Evolutionary conservation across 2,797 vertebrate species (phyloP).

Genomic region (Psittacula derbiana): DNA sequence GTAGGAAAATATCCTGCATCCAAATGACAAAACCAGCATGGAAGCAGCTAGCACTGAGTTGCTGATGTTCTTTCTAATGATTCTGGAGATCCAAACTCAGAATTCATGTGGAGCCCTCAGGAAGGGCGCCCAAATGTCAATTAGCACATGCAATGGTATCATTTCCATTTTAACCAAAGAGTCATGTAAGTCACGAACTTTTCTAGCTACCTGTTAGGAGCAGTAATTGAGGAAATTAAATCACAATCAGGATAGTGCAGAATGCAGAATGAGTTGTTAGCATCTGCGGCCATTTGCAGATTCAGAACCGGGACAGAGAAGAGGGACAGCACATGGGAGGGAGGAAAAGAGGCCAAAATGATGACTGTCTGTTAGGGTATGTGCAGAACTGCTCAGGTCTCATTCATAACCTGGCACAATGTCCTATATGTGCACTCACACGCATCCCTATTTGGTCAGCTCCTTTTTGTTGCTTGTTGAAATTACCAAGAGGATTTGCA

Average conservation of each 20-base stretch:
- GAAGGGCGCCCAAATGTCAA: background rate
- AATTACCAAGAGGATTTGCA: background rate
- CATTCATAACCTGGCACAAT: background rate
- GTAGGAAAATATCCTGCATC: background rate
- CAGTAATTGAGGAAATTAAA: background rate
- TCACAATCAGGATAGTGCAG: background rate
- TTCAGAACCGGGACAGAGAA: background rate
- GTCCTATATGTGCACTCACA: background rate
- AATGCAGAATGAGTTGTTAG: background rate
- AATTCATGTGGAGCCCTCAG: background rate
- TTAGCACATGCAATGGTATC: background rate
- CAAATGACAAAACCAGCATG: background rate
- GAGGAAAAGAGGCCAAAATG: background rate
- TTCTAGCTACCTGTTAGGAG: background rate
- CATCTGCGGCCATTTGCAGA: background rate
- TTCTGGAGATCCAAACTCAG: background rate
- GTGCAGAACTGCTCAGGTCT: background rate
- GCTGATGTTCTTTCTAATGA: background rate
- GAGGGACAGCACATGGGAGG: background rate
- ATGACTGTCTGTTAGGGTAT: background rate
- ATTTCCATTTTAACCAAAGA: background rate
- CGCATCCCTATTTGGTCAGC: background rate
- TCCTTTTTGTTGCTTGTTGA: background rate
- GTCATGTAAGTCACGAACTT: background rate
- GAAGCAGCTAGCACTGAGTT: background rate